Evolutionary conservation across 2,113 vertebrate genomes (phyloP), one percentile per base, ranked within the genome.

Genomic region (Ageneiosus marmoratus): DNA sequence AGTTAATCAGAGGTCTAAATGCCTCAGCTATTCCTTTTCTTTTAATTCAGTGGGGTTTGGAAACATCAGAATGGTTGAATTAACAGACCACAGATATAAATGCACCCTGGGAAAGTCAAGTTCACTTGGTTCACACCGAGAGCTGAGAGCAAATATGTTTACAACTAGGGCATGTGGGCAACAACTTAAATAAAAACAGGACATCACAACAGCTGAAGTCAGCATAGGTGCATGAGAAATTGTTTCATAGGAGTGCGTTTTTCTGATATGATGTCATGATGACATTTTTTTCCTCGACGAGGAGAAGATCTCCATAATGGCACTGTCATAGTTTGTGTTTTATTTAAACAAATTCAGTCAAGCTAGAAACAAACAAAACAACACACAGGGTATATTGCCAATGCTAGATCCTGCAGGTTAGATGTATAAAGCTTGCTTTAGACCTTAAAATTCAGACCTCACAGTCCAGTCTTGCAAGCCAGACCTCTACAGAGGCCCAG

Each of bases 31-130:
- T 75, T 72, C 65, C 48, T 9, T n/a, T 4, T 41, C 22, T 65
- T 78, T 76, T 70, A 76, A 62, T 55, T 55, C 27, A 32, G 3
- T 65, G 34, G 27, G 50, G 24, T 80, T 75, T 50, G 58, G 76
- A 80, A 77, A 72, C 82, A 74, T 79, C 74, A 56, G 69, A 75
- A 79, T 46, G 53, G 75, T 46, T 72, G 53, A 72, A 82, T 84
- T 75, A 79, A 60, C 34, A 53, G 53, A 77, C 75, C 63, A 56
- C 73, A 84, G 82, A 84, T 82, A 79, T 81, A 80, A 82, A 70
- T 69, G 83, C 80, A 84, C 53, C 80, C 65, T 88, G 87, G 80
- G 85, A 88, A 88, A 77, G 80, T 34, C 24, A 48, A 72, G 55
- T 48, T 50, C 12, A 63, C 37, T 44, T 29, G 41, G 76, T 88